These are phyloP conservation scores for Megaceryle maxima DNA, from an alignment of 2,113 vertebrate species.

Conservation along the genomic window DNA sequence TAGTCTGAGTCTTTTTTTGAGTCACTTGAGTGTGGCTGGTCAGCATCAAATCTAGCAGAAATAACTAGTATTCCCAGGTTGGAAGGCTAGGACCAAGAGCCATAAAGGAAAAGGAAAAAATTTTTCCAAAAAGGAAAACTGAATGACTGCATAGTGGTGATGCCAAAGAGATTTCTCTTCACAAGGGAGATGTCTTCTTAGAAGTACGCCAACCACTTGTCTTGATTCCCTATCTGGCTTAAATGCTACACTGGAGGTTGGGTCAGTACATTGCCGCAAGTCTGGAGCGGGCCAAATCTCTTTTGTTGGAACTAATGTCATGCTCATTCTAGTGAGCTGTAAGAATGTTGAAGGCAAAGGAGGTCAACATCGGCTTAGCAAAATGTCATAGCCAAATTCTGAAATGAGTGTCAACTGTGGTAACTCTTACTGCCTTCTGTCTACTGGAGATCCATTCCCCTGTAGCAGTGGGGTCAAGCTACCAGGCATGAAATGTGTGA, in stretches of 20 bases:
- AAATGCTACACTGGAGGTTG: neutral
- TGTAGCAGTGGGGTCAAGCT: neutral
- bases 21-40: neutral
- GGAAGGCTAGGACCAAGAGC: neutral
- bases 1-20: neutral
- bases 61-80: neutral
- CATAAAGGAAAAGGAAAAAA: neutral
- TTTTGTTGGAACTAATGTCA: neutral
- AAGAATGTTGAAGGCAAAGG: neutral
- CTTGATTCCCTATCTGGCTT: neutral
- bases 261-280: neutral
- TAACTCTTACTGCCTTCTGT: neutral
- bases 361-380: neutral
- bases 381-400: neutral
- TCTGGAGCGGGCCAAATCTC: neutral
- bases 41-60: neutral
- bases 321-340: neutral
- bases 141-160: neutral
- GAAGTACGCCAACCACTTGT: fast-evolving
- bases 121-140: neutral
- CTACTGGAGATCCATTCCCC: neutral
- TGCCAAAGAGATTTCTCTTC: neutral
- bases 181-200: neutral
- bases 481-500: neutral
- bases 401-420: neutral